Conservation (phyloP, 1,140 invertebrate genomes). For the Aphis gossypii region DNA sequence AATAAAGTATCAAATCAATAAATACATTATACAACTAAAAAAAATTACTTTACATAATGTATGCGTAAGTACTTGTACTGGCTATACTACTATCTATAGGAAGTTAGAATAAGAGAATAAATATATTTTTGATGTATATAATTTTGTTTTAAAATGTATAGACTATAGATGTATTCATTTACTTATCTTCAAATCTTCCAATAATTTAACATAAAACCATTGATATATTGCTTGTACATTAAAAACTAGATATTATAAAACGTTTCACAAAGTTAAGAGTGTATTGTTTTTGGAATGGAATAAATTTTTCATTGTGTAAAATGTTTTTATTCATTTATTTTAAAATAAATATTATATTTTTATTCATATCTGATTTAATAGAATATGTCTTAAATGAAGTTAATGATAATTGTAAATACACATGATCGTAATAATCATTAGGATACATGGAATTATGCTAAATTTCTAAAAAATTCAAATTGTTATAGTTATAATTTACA, state of each 20-base stretch:
- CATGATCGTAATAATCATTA: no score
- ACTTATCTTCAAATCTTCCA: background rate
- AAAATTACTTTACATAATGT: background rate
- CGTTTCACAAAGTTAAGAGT: no score
- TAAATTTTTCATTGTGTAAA: background rate
- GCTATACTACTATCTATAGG: no score
- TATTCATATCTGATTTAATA: background rate
- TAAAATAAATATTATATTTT: background rate
- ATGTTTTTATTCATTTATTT: background rate
- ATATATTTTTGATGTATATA: background rate
- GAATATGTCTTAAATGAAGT: background rate
- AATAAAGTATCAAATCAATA: background rate
- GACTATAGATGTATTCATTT: no score
- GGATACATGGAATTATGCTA: no score
- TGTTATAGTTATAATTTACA: no score
- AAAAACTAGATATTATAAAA: no score
- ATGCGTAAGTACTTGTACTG: background rate
- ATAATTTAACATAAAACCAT: background rate
- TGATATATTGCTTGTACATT: background rate
- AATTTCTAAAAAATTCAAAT: no score
- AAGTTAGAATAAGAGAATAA: background rate
- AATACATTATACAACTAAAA: background rate
- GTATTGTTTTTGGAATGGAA: no score
- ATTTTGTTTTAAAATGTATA: background rate
- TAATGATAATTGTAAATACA: background rate